phyloP scores from a whole-genome alignment of 2,113 vertebrate genomes.

The Albula goreensis region DNA sequence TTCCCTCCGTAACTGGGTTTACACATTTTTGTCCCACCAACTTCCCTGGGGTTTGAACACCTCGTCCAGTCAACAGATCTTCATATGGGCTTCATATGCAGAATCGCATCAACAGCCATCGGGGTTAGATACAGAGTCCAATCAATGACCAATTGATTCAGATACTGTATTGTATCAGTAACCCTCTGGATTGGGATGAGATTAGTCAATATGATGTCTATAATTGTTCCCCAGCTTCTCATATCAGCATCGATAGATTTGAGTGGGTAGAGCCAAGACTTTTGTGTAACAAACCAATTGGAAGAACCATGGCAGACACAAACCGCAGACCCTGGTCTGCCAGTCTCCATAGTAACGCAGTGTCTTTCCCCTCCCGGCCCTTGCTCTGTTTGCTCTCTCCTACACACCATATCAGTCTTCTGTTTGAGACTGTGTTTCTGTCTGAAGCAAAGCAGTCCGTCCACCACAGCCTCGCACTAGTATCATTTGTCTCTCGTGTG shows the following conservation, averaged over 20 bases:
- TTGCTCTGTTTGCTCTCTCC: not conserved
- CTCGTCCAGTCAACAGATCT: not conserved
- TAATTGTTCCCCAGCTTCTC: not conserved
- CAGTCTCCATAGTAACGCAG: not conserved
- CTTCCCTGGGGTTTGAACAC: not conserved
- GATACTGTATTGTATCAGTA: not conserved
- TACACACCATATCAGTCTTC: not conserved
- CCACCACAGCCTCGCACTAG: not conserved
- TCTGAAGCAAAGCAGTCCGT: not conserved
- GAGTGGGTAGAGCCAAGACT: not conserved
- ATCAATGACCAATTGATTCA: not conserved
- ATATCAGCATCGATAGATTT: not conserved
- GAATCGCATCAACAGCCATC: too few species aligned
- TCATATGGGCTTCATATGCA: not conserved
- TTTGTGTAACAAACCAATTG: not conserved
- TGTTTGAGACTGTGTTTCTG: not conserved
- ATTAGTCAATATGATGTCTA: not conserved
- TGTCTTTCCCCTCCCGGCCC: not conserved
- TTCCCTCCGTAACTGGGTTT: not conserved
- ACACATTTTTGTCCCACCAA: too few species aligned
- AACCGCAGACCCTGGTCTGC: not conserved
- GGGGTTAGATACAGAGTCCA: not conserved
- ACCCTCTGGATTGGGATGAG: not conserved
- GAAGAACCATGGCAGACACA: not conserved
- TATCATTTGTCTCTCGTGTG: not conserved